Base-by-base conservation (phyloP, 37 sponge, comb jelly and placozoan genomes). In the Geodia barretti region DNA sequence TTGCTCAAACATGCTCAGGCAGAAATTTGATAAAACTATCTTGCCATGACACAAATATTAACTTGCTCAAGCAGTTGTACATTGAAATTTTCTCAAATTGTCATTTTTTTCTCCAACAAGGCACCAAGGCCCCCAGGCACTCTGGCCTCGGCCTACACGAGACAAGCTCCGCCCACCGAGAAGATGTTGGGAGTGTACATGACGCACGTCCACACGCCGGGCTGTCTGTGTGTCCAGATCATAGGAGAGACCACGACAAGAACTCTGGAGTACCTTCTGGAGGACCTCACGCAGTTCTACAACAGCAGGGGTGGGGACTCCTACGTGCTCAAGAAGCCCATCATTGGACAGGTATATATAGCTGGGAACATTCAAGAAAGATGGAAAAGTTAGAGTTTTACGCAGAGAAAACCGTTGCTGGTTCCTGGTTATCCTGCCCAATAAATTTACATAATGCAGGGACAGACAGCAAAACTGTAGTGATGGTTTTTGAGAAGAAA, bases 271-370 rank as follows among this genome's bases (percentile, higher is more conserved):
- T 60, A 41, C 64, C 79, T 86, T 4, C 79, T 65, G 78, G 87
- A 83, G 32, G 87, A 86, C 40, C 86, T 86, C 38, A 79, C 70
- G 1, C 59, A 78, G 21, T 91, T 87, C 78, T 91, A 79, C 60
- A 83, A 38, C 41, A 42, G 79, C 34, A 72, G 36, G 41, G 67
- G 43, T 0, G 83, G 84, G 1, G 65, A 78, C 21, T 28, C 28
- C 5, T 73, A 63, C 72, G 37, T 35, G 28, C 61, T 88, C 0
- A 47, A 64, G 20, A 40, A 41, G 25, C 66, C 74, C 0, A 9
- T 64, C 4, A 60, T 83, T 34, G 89, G 89, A 64, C 73, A 82
- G 84, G 89, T 88, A 29, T 5, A 62, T 25, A 41, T 63, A n/a
- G 38, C 24, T 70, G 36, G 26, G 21, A 4, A 9, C 8, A 30